Base-by-base conservation (phyloP, 2,797 vertebrate species). In the Eleutherodactylus coqui region DNA sequence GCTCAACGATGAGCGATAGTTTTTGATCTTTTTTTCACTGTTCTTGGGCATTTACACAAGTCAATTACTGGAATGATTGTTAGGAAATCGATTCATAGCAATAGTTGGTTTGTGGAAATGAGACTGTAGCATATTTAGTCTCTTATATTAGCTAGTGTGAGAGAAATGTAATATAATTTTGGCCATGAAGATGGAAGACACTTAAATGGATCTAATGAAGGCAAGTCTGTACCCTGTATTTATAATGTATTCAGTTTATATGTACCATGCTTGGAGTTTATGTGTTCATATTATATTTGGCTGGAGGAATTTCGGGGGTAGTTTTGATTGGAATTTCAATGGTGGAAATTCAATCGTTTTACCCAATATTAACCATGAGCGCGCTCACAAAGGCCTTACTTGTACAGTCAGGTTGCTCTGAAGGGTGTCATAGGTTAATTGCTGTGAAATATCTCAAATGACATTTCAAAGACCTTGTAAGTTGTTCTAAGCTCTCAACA, bases 371-470 rank as follows among this genome's bases (percentile, higher is more conserved):
- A 14, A n/a, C 38, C 69, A 72, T n/a, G 69, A 41, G 38, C 69
- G 13, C 19, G 0, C 24, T 72, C 41, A 72, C 69, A 72, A 72
- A 72, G 69, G 21, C 38, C 38, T 43, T 10, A 27, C 69, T 27
- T 27, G 67, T 70, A 70, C 36, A 73, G 69, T 73, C 69, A 73
- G 41, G 69, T 73, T 73, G 14, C 41, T 73, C 36, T 73, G 69
- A 73, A 73, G 24, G 69, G n/a, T 73, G 38, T 45, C 69, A 73
- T 73, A 73, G 69, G 69, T 45, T 73, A 73, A 72, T 72, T 72
- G 69, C 69, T 72, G 3, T 72, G 69, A 72, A 72, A 72, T 72
- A 72, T 72, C 69, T 72, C 69, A n/a, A 72, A 24, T 72, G 69
- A 72, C 69, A 72, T 72, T 43, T 43, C 24, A 72, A 70, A 70